Evolutionary conservation across 1,140 invertebrate genomes (phyloP).

Genomic region (Octopus bimaculoides): DNA sequence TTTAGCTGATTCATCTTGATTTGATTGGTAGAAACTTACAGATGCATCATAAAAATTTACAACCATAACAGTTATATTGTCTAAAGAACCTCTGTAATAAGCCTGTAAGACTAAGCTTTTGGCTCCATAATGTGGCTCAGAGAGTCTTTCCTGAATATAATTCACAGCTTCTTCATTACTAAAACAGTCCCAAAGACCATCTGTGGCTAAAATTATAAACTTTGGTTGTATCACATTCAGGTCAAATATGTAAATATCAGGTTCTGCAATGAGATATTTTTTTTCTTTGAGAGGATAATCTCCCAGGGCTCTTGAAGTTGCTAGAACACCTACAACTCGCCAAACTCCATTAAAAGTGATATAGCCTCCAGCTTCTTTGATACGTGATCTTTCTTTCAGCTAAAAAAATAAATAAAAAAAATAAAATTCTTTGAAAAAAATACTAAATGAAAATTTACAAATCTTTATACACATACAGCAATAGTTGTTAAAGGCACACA

Average conservation of each 20-base stretch:
- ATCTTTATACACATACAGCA: too few relatives aligned
- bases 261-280: slow-evolving; percentile 89
- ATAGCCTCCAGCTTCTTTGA: slow-evolving; percentile 61
- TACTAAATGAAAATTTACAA: too few relatives aligned
- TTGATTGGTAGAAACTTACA: not conserved
- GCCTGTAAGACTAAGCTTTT: slow-evolving; percentile 86
- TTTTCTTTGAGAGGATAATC: slow-evolving; percentile 94
- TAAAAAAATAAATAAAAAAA: slow-evolving; percentile 25
- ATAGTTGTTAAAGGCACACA: too few relatives aligned
- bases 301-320: slow-evolving; percentile 89
- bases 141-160: slow-evolving; percentile 63
- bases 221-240: slow-evolving; percentile 68
- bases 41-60: slow-evolving; percentile 69
- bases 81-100: slow-evolving; percentile 86
- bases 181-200: slow-evolving; percentile 95
- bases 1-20: not conserved
- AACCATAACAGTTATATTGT: slow-evolving; percentile 93
- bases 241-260: slow-evolving; percentile 93
- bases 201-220: slow-evolving; percentile 89
- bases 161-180: slow-evolving; percentile 89
- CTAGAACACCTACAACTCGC: slow-evolving; percentile 92
- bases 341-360: slow-evolving; percentile 95
- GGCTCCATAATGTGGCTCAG: slow-evolving; percentile 83
- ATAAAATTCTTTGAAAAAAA: too few relatives aligned
- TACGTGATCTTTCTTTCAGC: slow-evolving; percentile 61